A percentile compares a stretch with the other conserved stretches of the same genome.
Evolutionary conservation across 2,888 invertebrate genomes (phyloP).

Genomic region (Acronicta aceris): DNA sequence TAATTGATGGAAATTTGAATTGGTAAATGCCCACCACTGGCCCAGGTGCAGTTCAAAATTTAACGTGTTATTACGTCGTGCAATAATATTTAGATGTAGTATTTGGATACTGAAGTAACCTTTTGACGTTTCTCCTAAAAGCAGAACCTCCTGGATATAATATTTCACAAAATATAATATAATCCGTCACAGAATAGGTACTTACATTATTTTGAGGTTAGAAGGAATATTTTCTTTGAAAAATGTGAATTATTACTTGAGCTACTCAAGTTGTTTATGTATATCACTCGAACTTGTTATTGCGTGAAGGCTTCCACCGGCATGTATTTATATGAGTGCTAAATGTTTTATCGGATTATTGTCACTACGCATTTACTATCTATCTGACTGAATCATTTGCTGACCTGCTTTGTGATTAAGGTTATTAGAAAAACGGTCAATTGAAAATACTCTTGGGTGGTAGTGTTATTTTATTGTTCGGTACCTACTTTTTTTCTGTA

Average conservation of each 20-base stretch:
- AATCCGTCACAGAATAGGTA: no score
- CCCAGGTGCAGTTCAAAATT: no score
- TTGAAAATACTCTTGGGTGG: no score
- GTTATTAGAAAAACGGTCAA: constrained; percentile 26
- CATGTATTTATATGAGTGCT: constrained; percentile 42
- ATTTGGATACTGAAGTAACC: no score
- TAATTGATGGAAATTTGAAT: no score
- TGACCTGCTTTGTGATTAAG: constrained; percentile 40
- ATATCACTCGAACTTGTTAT: constrained; percentile 26
- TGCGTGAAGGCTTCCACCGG: background rate
- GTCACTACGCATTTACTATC: constrained; percentile 20
- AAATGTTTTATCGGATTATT: constrained; percentile 42
- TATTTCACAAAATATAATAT: no score
- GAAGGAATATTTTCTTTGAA: background rate
- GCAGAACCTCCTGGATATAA: no score
- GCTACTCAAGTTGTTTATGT: constrained; percentile 20
- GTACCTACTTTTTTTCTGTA: background rate
- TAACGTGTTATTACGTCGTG: no score
- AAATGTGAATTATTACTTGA: constrained; percentile 7
- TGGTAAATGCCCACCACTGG: no score
- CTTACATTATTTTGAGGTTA: constrained; percentile 37
- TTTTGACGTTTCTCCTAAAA: no score
- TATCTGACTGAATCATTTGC: constrained; percentile 25
- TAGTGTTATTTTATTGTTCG: constrained; percentile 2
- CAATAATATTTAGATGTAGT: no score